These are phyloP conservation scores for Struthio camelus DNA, from an alignment of 2,113 vertebrate species.

Conservation along the genomic window DNA sequence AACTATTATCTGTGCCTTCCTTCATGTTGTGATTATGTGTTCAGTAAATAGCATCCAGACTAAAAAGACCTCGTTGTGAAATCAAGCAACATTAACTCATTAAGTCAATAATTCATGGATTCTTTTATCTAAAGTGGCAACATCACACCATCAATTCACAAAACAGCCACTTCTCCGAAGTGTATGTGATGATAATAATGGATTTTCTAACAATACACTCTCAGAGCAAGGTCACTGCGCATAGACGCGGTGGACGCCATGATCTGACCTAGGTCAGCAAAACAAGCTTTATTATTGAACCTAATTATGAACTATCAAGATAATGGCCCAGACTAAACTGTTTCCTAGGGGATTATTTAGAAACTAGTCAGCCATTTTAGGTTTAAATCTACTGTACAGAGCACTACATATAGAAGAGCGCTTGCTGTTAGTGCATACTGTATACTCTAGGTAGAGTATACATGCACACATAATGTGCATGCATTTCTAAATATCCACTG, in stretches of 20 bases:
- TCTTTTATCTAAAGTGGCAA: conserved; percentile 90
- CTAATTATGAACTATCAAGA: conserved; percentile 86
- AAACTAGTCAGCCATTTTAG: conserved; percentile 74
- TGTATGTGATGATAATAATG: conserved; percentile 87
- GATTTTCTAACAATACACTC: conserved; percentile 85
- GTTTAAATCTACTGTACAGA: conserved; percentile 67
- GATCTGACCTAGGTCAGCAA: conserved; percentile 82
- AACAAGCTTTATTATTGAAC: conserved; percentile 83
- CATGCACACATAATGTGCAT: fast-evolving
- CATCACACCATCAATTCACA: conserved; percentile 88
- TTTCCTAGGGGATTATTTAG: conserved; percentile 82
- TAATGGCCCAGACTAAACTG: conserved; percentile 80
- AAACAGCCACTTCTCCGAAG: conserved; percentile 85
- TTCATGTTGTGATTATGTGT: conserved; percentile 67
- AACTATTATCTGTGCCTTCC: conserved; percentile 46
- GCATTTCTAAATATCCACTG: neutral
- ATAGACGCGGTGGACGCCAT: conserved; percentile 75
- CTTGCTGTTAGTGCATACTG: neutral
- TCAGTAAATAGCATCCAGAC: conserved; percentile 74
- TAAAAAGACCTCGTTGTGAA: conserved; percentile 81
- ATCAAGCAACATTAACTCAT: conserved; percentile 88
- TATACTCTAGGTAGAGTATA: neutral
- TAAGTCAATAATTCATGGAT: conserved; percentile 91
- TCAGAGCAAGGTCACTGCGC: conserved; percentile 80
- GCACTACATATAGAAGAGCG: conserved; percentile 3